Evolutionary conservation across 2,888 invertebrate species (phyloP).

Genomic region (Patella ulyssiponensis): DNA sequence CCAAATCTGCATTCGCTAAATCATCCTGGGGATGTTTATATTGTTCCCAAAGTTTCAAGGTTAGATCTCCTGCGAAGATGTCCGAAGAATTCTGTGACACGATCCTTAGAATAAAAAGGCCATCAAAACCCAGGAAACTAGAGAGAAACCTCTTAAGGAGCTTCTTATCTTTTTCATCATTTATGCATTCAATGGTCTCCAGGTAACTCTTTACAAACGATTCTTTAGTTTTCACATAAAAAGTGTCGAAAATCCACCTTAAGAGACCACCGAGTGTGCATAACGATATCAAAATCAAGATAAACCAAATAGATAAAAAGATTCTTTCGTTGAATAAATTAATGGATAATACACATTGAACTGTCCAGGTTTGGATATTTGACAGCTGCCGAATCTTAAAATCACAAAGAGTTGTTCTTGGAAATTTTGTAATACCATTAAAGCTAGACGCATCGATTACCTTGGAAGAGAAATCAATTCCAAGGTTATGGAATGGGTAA

Average conservation of each 20-base stretch:
- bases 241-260: too few species aligned
- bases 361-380: constrained; percentile 24
- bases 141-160: constrained; percentile 22
- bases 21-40: too few species aligned
- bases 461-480: constrained; percentile 22
- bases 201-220: not conserved
- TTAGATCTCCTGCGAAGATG: constrained; percentile 25
- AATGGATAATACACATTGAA: constrained; percentile 29
- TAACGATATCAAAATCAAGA: constrained; percentile 3
- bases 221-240: too few species aligned
- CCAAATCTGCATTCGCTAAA: too few species aligned
- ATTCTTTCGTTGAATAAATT: constrained; percentile 35
- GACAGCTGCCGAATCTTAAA: constrained; percentile 30
- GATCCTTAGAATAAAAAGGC: constrained; percentile 30
- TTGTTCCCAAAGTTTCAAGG: constrained; percentile 19
- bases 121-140: constrained; percentile 27
- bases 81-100: constrained; percentile 30
- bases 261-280: too few species aligned
- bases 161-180: constrained; percentile 9
- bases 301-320: constrained; percentile 31
- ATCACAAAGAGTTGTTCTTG: constrained; percentile 35
- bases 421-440: constrained; percentile 24
- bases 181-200: not conserved
- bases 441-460: not conserved
- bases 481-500: constrained; percentile 33